Base-by-base conservation (phyloP, 2,888 invertebrate genomes). In the Metopia argyrocephala region DNA sequence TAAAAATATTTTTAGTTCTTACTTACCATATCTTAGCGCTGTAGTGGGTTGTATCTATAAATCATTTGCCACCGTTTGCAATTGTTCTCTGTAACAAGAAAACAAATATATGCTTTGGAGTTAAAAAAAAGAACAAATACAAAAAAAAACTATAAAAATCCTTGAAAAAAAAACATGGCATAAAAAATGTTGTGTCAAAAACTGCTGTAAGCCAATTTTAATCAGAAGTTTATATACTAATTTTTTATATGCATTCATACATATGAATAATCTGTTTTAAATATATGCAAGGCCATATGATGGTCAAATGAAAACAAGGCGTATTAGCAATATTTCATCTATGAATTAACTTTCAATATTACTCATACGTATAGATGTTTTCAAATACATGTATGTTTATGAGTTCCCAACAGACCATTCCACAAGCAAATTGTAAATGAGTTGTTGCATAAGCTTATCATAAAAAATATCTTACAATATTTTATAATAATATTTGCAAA, bases 261-360 rank as follows among this genome's bases (percentile, higher is more conserved):
- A 52, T 15, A 38, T 38, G 28, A 57, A 57, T 28, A 57, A 57
- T 57, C 18, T 0, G 20, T n/a, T 57, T 57, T 57, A 18, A 7
- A 38, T 27, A 18, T 7, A 9, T 57, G 28, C 57, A 57, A 56
- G n/a, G 28, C 6, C 28, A 28, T n/a, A n/a, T n/a, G n/a, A n/a
- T 28, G 31, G 28, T 57, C 18, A 57, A 57, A n/a, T 18, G 18
- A 56, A 28, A 18, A 31, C 57, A 57, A n/a, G n/a, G 57, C 57
- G 57, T 57, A 57, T 57, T 2, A 28, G 28, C 28, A 57, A 28
- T 57, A 57, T 20, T 57, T 57, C 18, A 57, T 20, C n/a, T 20
- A 28, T 15, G 18, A 57, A n/a, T n/a, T n/a, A n/a, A n/a, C n/a
- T n/a, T 57, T 28, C 57, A 57, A 57, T 9, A 23, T 52, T 21